These are phyloP conservation scores for Lamellibrachia satsuma DNA, from an alignment of 2,888 invertebrate genomes.

Conservation along the genomic window DNA sequence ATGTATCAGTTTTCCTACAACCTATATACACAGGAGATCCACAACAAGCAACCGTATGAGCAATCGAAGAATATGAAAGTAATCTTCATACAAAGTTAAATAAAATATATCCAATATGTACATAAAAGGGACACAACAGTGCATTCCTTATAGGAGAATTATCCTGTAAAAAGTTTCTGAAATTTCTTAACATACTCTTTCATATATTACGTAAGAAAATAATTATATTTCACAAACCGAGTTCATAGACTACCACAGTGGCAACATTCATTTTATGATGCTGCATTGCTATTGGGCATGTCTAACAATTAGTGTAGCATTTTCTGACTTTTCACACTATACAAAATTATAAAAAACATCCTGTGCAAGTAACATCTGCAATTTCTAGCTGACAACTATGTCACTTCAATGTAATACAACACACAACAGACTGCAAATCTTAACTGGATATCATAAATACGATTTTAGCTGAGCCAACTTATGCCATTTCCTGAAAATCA, in stretches of 20 bases:
- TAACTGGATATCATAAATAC: too few relatives aligned
- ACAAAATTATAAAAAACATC: background rate
- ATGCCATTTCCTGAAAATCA: background rate
- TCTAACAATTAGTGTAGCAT: background rate
- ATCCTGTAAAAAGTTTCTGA: background rate
- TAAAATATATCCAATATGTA: slow-evolving; percentile 11
- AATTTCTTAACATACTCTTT: background rate
- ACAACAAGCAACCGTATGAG: background rate
- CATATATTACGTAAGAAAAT: background rate
- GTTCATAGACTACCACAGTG: background rate
- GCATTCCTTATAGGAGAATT: background rate
- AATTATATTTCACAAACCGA: background rate
- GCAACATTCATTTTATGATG: background rate
- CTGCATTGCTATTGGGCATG: background rate
- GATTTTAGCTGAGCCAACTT: too few relatives aligned
- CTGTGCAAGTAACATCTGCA: background rate
- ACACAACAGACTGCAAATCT: too few relatives aligned
- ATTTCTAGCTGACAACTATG: background rate
- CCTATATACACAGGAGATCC: background rate
- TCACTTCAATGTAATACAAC: too few relatives aligned
- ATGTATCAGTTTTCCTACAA: background rate
- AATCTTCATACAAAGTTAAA: slow-evolving; percentile 8
- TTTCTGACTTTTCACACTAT: background rate
- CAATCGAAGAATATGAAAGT: background rate
- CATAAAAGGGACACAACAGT: background rate